Percentiles rank a stretch among this genome's conserved stretches.
phyloP scores from a whole-genome alignment of 2,113 vertebrate genomes.

The Falcunculus frontatus region DNA sequence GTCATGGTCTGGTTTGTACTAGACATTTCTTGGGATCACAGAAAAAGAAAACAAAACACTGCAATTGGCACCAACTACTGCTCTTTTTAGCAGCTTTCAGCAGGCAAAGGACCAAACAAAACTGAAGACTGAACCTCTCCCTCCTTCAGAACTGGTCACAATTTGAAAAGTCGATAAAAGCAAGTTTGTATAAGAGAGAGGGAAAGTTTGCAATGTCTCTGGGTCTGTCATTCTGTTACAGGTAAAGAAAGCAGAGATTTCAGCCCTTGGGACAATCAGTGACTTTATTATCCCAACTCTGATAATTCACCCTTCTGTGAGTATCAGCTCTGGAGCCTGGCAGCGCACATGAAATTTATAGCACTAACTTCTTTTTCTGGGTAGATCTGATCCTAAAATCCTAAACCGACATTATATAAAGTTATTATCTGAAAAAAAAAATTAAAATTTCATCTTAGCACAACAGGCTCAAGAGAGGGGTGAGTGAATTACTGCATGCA shows the following conservation, averaged over 20 bases:
- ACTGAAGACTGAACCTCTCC: background rate
- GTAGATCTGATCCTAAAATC: background rate
- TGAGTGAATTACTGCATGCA: background rate
- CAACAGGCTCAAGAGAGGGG: background rate
- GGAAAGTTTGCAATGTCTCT: background rate
- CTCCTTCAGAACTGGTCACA: background rate
- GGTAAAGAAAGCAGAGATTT: background rate
- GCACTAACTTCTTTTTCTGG: background rate
- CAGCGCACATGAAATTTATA: background rate
- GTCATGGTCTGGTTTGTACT: slow-evolving; percentile 31
- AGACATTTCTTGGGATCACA: slow-evolving; percentile 34
- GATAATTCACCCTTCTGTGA: background rate
- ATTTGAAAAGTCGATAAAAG: background rate
- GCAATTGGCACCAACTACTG: background rate
- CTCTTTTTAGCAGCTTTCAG: background rate
- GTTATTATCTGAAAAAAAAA: background rate
- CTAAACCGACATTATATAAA: background rate
- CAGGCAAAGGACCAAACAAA: slow-evolving; percentile 14
- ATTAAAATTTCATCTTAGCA: background rate
- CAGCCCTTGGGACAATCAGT: background rate
- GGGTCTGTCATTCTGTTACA: background rate
- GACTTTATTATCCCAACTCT: background rate
- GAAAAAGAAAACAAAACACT: slow-evolving; percentile 33
- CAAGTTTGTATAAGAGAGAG: background rate
- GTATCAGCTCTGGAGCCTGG: background rate